Conservation (phyloP, 2,888 invertebrate genomes). For the Cantharis lateralis region DNA sequence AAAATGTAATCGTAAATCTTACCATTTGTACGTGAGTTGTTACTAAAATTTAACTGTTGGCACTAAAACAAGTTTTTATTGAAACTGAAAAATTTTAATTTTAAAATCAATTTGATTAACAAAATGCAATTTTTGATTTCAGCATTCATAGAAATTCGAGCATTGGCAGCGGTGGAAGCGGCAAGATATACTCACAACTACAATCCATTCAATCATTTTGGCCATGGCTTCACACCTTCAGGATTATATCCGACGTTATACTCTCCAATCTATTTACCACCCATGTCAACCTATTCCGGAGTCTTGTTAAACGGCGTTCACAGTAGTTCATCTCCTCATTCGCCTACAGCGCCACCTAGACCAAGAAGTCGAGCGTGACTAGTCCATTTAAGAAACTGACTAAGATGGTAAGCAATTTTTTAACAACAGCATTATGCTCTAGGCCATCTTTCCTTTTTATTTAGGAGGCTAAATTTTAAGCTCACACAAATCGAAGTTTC, state of each 20-base stretch:
- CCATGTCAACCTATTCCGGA: conserved; percentile 43
- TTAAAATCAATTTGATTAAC: neutral
- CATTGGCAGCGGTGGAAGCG: conserved; percentile 47
- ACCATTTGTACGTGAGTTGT: conserved; percentile 35
- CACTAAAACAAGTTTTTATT: neutral
- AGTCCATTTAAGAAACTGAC: neutral
- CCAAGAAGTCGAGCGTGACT: conserved; percentile 45
- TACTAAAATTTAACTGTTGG: conserved; percentile 14
- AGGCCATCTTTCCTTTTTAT: conserved; percentile 2
- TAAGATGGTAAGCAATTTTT: conserved; percentile 9
- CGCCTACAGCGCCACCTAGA: conserved; percentile 35
- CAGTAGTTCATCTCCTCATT: conserved; percentile 40
- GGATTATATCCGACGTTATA: conserved; percentile 39
- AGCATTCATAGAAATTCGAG: conserved; percentile 48
- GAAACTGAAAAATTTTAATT: neutral
- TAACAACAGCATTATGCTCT: neutral
- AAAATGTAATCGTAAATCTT: conserved; percentile 40
- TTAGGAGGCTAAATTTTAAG: conserved; percentile 36
- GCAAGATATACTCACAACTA: conserved; percentile 46
- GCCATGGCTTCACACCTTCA: conserved; percentile 30
- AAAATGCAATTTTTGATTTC: conserved; percentile 18
- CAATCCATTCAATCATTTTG: conserved; percentile 39
- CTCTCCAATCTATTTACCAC: conserved; percentile 47
- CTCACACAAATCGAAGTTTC: conserved; percentile 43
- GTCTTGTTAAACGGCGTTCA: conserved; percentile 40